Conservation (phyloP, 2,888 invertebrate genomes). For the Ormyrus labotus region DNA sequence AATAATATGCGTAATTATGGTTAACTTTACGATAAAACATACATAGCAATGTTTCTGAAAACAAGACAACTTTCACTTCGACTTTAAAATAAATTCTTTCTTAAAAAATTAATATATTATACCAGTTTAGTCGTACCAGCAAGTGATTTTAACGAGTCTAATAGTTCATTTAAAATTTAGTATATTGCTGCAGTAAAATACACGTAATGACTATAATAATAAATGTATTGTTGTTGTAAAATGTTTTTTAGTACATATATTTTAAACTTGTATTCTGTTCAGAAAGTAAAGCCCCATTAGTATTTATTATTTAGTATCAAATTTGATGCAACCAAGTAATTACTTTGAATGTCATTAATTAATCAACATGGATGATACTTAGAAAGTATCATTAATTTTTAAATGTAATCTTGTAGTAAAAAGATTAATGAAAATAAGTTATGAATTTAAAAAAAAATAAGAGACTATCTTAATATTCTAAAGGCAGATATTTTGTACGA, state of each 20-base stretch:
- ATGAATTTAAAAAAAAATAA: too few relatives aligned
- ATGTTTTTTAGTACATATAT: too few relatives aligned
- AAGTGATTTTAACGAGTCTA: neutral
- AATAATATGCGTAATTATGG: conserved; percentile 9
- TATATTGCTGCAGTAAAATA: conserved; percentile 2
- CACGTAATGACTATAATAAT: conserved; percentile 3
- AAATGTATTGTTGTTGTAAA: too few relatives aligned
- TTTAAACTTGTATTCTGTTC: too few relatives aligned
- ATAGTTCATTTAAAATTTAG: neutral
- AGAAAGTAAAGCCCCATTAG: too few relatives aligned
- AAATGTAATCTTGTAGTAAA: neutral
- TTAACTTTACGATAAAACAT: conserved; percentile 20
- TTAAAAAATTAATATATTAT: neutral
- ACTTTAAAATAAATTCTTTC: conserved; percentile 11
- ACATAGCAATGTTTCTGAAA: conserved; percentile 18
- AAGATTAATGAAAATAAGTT: neutral
- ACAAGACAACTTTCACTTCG: neutral
- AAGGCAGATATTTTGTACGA: neutral
- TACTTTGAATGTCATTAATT: too few relatives aligned
- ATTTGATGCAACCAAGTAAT: too few relatives aligned
- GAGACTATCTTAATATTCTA: too few relatives aligned
- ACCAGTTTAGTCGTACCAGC: neutral
- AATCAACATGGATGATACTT: too few relatives aligned
- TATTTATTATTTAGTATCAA: too few relatives aligned
- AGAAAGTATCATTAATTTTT: neutral